Conservation (phyloP, 2,113 vertebrate species). For the Bos taurus region DNA sequence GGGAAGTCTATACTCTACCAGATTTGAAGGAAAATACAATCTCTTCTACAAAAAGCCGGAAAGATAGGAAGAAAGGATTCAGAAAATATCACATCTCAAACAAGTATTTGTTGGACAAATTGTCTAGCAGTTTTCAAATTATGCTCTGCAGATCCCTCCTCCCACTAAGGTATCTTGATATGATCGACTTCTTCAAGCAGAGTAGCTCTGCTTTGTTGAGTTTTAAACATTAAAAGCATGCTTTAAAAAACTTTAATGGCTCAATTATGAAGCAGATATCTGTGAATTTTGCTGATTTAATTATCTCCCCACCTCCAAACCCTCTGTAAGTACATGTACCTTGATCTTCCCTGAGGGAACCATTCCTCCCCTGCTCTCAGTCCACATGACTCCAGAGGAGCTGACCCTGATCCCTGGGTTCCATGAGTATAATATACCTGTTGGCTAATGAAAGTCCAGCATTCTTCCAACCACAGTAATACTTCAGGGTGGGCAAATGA, state of each 20-base stretch:
- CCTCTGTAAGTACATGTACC: background rate
- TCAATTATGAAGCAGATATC: background rate
- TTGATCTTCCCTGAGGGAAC: background rate
- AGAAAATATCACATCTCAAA: background rate
- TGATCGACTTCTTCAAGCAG: background rate
- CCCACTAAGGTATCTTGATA: background rate
- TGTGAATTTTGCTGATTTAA: slow-evolving; percentile 40
- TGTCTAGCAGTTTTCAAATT: background rate
- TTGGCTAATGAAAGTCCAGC: background rate
- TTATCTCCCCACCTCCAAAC: background rate
- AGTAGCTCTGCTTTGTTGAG: background rate
- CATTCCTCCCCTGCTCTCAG: background rate
- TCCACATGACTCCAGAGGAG: background rate
- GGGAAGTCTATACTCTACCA: background rate
- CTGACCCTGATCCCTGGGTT: background rate
- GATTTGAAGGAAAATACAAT: background rate
- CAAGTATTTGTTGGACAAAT: slow-evolving; percentile 15
- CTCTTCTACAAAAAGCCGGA: background rate
- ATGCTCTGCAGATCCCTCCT: background rate
- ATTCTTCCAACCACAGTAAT: slow-evolving; percentile 11
- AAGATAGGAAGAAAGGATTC: background rate
- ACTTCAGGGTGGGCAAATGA: background rate
- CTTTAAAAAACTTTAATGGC: background rate
- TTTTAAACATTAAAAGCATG: background rate
- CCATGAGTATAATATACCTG: background rate